Evolutionary conservation across 2,113 vertebrate species (phyloP).

Genomic region (Corythornis madagascariensis): DNA sequence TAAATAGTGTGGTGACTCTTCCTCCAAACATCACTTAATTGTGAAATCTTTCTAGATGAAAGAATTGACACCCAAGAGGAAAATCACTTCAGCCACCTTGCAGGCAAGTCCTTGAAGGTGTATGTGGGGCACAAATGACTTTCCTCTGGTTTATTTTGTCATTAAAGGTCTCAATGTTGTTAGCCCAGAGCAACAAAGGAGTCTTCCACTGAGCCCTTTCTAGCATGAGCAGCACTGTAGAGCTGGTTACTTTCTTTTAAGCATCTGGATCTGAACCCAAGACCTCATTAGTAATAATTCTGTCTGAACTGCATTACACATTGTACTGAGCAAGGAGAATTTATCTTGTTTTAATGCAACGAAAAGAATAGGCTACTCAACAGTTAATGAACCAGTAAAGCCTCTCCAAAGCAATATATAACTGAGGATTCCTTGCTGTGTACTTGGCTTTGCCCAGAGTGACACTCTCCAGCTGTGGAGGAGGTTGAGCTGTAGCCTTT

Average conservation of each 20-base stretch:
- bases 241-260: constrained; percentile 1
- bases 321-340: background rate
- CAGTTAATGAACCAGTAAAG: background rate
- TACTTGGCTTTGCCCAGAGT: background rate
- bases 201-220: background rate
- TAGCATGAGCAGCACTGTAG: background rate
- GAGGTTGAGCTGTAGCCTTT: background rate
- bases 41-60: background rate
- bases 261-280: constrained; percentile 16
- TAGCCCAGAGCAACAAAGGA: background rate
- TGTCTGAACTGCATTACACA: background rate
- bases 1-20: background rate
- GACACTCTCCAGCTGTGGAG: background rate
- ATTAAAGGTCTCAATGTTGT: background rate
- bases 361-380: background rate
- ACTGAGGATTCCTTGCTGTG: background rate
- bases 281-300: constrained; percentile 10
- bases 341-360: background rate
- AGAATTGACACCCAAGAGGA: background rate
- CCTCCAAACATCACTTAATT: background rate
- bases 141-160: background rate
- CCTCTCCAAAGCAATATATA: background rate
- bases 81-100: background rate
- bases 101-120: background rate
- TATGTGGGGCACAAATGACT: background rate